phyloP scores from a whole-genome alignment of 2,113 vertebrate genomes.

The Leptobrachium leishanense region DNA sequence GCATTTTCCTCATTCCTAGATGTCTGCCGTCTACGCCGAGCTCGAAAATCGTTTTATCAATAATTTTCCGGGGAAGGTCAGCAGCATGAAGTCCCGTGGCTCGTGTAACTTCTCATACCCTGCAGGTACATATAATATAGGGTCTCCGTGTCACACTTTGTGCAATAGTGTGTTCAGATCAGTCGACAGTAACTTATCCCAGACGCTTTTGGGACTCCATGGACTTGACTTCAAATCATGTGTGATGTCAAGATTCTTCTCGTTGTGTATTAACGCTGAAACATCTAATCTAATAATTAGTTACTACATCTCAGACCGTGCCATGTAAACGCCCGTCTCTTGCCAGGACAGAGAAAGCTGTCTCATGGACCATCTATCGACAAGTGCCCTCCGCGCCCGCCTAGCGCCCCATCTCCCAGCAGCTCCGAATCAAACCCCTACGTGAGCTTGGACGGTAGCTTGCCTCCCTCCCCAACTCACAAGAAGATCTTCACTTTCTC shows the following conservation, averaged over 20 bases:
- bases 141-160: too few species aligned
- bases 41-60: slow-evolving; percentile 79
- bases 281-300: too few species aligned
- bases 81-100: slow-evolving; percentile 44
- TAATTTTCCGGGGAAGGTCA: slow-evolving; percentile 78
- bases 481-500: slow-evolving; percentile 95
- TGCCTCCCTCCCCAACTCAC: slow-evolving; percentile 77
- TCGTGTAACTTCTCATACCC: slow-evolving; percentile 59
- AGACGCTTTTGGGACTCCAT: too few species aligned
- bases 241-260: too few species aligned
- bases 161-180: too few species aligned
- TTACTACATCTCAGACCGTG: too few species aligned
- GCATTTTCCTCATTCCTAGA: slow-evolving; percentile 62
- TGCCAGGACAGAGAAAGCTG: slow-evolving; percentile 74
- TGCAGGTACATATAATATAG: slow-evolving; percentile 63
- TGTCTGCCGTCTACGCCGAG: slow-evolving; percentile 93
- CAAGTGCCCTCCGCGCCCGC: slow-evolving; percentile 74
- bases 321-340: neutral
- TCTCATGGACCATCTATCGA: slow-evolving; percentile 69
- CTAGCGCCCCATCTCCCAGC: slow-evolving; percentile 82
- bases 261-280: too few species aligned
- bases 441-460: slow-evolving; percentile 90
- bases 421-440: slow-evolving; percentile 95
- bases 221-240: too few species aligned
- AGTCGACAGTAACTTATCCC: too few species aligned